Base-by-base conservation (phyloP, 1,140 invertebrate species). In the Trigoniulus corallinus region DNA sequence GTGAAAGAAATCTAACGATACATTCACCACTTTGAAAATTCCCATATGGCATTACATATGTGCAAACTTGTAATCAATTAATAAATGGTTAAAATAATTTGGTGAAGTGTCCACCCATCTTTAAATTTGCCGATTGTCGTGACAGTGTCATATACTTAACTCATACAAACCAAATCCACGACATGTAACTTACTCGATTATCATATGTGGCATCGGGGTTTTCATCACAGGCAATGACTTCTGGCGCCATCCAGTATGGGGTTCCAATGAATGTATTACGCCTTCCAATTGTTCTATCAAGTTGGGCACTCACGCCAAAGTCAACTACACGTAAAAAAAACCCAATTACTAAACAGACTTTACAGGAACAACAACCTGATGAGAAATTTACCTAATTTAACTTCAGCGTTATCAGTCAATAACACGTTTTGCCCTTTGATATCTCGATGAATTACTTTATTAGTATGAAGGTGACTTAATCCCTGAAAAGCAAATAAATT, bases 361-460 rank as follows among this genome's bases (percentile, higher is more conserved):
- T 7, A 34, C 29, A 34, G 15, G 15, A 34, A 7, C 15, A 34
- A 7, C 7, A 15, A 7, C 7, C 15, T 34, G 15, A 34, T 7
- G 29, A 34, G 20, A 1, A 26, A 63, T 72, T 66, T 66, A 84
- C 82, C 82, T 59, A 98, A 74, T 75, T 98, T 98, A 27, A 98
- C 93, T 78, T 98, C 94, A 47, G 94, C 94, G 76, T 98, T 97
- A 64, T 98, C 95, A 54, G 96, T 99, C 21, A 99, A 76, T 25
- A 99, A 72, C 47, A 99, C 96, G 76, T 99, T 99, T 69, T 99
- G 96, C 40, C 96, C 96, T 72, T 99, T 99, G 59, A 99, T 99
- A 70, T 99, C 96, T 65, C 96, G 78, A 70, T 99, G 96, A 62
- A 99, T 99, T 44, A 98, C 92, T 79, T 96, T 97, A 68, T 96